Conservation (phyloP, 2,888 invertebrate species). For the Pseudococcus longispinus region DNA sequence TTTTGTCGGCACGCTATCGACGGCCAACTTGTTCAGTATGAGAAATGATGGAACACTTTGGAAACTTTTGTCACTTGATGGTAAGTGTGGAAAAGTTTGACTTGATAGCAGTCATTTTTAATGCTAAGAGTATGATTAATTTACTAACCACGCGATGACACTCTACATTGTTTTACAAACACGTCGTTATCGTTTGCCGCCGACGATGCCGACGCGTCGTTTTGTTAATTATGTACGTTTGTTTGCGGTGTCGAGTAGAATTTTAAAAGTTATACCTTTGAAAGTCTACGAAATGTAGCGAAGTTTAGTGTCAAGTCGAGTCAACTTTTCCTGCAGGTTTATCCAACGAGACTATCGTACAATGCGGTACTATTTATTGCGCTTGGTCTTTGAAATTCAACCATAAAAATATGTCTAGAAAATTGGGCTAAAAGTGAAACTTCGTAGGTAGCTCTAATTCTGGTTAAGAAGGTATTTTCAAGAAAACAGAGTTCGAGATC, state of each 20-base stretch:
- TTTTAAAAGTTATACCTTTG: not conserved
- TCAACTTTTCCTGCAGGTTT: too few species aligned
- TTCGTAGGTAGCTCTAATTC: too few species aligned
- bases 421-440: too few species aligned
- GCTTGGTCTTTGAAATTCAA: too few species aligned
- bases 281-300: not conserved
- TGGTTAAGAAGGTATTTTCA: too few species aligned
- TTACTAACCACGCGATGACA: not conserved
- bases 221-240: conserved; percentile 20
- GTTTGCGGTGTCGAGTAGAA: not conserved
- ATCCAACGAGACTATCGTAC: too few species aligned
- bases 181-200: not conserved
- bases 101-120: not conserved
- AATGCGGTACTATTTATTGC: too few species aligned
- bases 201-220: not conserved
- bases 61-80: conserved; percentile 12
- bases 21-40: not conserved
- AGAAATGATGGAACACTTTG: conserved; percentile 25
- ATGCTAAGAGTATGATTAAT: conserved; percentile 26
- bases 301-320: too few species aligned
- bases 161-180: conserved; percentile 4
- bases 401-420: too few species aligned
- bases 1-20: not conserved
- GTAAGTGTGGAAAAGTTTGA: not conserved
- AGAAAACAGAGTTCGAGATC: too few species aligned